Evolutionary conservation across 2,888 invertebrate genomes (phyloP).

Genomic region (Dryadula phaetusa): DNA sequence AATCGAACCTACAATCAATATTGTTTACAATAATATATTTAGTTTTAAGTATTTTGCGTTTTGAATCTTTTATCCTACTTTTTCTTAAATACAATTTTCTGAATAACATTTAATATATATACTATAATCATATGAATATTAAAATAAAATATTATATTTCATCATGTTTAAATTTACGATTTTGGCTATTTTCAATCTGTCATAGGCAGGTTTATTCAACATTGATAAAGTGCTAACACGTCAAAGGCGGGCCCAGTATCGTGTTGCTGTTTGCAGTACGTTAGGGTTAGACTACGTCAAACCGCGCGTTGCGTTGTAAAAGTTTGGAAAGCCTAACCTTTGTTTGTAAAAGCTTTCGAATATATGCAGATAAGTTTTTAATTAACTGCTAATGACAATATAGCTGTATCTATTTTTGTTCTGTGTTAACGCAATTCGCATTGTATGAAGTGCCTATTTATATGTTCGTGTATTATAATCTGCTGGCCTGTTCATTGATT

Average conservation of each 20-base stretch:
- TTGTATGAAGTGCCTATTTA: too few species aligned
- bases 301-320: neutral
- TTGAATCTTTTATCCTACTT: too few species aligned
- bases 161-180: neutral
- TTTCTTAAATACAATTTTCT: too few species aligned
- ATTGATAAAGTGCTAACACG: slow-evolving; percentile 22
- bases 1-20: too few species aligned
- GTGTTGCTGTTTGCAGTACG: slow-evolving; percentile 22
- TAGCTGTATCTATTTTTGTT: neutral
- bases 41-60: too few species aligned
- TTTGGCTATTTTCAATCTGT: slow-evolving; percentile 21
- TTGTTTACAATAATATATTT: too few species aligned
- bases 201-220: slow-evolving; percentile 15
- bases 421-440: too few species aligned
- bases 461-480: too few species aligned
- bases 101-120: too few species aligned
- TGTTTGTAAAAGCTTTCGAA: neutral
- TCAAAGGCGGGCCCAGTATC: slow-evolving; percentile 26
- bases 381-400: neutral
- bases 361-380: slow-evolving; percentile 6
- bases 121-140: neutral
- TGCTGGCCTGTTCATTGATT: too few species aligned
- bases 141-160: neutral
- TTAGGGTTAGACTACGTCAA: slow-evolving; percentile 18
- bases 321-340: slow-evolving; percentile 17